phyloP scores from a whole-genome alignment of 1,140 invertebrate species.

The Temnothorax nylanderi region DNA sequence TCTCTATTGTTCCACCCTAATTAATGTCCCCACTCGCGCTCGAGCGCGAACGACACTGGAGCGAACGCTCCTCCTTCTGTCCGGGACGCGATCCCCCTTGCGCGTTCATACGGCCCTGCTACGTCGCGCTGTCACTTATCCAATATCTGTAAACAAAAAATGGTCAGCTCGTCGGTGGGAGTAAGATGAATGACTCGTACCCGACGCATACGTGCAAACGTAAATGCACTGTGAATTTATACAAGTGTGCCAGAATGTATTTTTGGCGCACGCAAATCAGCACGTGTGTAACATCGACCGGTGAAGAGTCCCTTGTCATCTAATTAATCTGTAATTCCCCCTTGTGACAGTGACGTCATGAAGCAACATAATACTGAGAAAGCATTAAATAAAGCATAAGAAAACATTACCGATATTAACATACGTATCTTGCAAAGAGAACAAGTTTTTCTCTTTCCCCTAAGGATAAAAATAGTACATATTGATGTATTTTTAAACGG shows the following conservation, averaged over 20 bases:
- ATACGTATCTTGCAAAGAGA: neutral
- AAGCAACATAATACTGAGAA: neutral
- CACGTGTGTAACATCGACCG: neutral
- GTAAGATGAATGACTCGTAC: conserved; percentile 67
- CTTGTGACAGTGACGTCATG: neutral
- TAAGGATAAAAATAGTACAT: neutral
- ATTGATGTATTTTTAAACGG: neutral
- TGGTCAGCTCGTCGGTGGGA: conserved; percentile 74
- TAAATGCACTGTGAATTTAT: conserved; percentile 15
- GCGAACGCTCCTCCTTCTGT: conserved; percentile 48
- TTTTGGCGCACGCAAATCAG: neutral
- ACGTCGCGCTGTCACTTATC: conserved; percentile 83
- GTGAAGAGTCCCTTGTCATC: neutral
- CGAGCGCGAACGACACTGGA: conserved; percentile 54
- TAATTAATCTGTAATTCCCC: neutral
- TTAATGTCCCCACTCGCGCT: conserved; percentile 77
- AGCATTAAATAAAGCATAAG: neutral
- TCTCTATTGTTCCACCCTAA: conserved; percentile 85
- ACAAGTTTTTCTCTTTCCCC: neutral
- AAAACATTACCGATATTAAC: neutral
- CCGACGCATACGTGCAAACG: neutral
- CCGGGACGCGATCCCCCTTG: conserved; percentile 25
- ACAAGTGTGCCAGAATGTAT: neutral
- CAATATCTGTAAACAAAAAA: conserved; percentile 85
- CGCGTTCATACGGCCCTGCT: conserved; percentile 79